Conservation (phyloP, 2,888 invertebrate genomes). For the Dicyrtoma fusca region DNA sequence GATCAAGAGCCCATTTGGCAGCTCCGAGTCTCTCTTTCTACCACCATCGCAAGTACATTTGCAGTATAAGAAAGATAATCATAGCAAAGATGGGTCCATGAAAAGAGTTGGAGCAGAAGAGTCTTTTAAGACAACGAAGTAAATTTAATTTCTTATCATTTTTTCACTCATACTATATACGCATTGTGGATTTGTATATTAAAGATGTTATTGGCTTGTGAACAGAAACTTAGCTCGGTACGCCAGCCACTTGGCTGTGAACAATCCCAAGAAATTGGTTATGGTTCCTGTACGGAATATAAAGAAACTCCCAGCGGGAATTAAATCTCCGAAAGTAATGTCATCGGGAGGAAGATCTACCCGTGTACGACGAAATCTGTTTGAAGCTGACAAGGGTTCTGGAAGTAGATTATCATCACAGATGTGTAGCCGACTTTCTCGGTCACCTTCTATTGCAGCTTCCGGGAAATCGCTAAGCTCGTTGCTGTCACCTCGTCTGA, state of each 20-base stretch:
- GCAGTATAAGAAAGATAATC: background rate
- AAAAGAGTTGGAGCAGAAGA: slow-evolving; percentile 7
- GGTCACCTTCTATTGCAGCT: slow-evolving; percentile 23
- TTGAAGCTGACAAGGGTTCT: slow-evolving; percentile 17
- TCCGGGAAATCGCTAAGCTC: background rate
- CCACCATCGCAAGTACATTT: background rate
- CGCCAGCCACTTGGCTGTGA: slow-evolving; percentile 38
- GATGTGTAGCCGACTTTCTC: background rate
- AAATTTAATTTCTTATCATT: background rate
- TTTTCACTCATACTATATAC: background rate
- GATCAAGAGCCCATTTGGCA: slow-evolving; percentile 32
- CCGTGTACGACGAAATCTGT: slow-evolving; percentile 25
- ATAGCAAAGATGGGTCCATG: background rate
- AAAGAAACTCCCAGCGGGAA: background rate
- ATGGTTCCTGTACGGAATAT: slow-evolving; percentile 24
- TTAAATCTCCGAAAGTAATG: slow-evolving; percentile 6
- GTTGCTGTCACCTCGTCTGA: slow-evolving; percentile 18
- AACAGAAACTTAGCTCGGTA: slow-evolving; percentile 28
- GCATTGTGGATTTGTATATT: background rate
- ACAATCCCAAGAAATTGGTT: slow-evolving; percentile 40
- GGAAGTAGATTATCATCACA: background rate
- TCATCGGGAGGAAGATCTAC: background rate
- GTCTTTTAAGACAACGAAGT: background rate
- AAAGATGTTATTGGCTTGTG: too few relatives aligned
- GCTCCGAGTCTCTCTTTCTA: slow-evolving; percentile 17